These are phyloP conservation scores for Eulemur mongoz DNA, from an alignment of 2,797 vertebrate genomes.

Conservation along the genomic window DNA sequence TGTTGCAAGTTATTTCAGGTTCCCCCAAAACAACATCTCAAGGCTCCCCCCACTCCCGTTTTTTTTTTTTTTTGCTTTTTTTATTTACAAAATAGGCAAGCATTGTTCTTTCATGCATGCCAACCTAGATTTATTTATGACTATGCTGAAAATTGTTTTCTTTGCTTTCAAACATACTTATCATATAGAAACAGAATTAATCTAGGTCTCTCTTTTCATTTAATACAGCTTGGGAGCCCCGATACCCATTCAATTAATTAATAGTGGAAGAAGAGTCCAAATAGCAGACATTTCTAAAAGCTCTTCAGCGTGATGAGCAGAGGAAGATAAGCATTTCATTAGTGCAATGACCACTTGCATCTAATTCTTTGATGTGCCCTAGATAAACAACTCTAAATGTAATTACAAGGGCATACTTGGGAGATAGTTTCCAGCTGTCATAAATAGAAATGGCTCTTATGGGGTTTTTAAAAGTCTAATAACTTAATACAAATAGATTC, in stretches of 20 bases:
- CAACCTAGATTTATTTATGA: neutral
- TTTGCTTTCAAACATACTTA: slow-evolving; percentile 33
- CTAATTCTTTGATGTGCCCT: slow-evolving; percentile 73
- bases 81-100: slow-evolving; percentile 4
- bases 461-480: slow-evolving; percentile 25
- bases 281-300: slow-evolving; percentile 65
- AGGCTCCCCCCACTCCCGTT: neutral
- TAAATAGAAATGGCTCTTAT: slow-evolving; percentile 38
- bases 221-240: slow-evolving; percentile 38
- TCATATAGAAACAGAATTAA: slow-evolving; percentile 42
- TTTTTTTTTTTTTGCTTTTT: neutral
- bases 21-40: neutral
- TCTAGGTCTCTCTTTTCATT: slow-evolving; percentile 43
- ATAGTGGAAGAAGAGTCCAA: slow-evolving; percentile 48
- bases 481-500: slow-evolving; percentile 57
- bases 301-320: slow-evolving; percentile 55
- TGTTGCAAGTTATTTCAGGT: neutral
- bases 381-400: slow-evolving; percentile 67
- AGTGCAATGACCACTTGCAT: slow-evolving; percentile 69
- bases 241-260: slow-evolving; percentile 70
- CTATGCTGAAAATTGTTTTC: neutral
- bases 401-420: slow-evolving; percentile 67
- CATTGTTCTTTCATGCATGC: neutral
- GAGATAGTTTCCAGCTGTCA: slow-evolving; percentile 58
- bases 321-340: slow-evolving; percentile 75